These are phyloP conservation scores for Syrmaticus mikado DNA, from an alignment of 2,113 vertebrate genomes.

Conservation along the genomic window DNA sequence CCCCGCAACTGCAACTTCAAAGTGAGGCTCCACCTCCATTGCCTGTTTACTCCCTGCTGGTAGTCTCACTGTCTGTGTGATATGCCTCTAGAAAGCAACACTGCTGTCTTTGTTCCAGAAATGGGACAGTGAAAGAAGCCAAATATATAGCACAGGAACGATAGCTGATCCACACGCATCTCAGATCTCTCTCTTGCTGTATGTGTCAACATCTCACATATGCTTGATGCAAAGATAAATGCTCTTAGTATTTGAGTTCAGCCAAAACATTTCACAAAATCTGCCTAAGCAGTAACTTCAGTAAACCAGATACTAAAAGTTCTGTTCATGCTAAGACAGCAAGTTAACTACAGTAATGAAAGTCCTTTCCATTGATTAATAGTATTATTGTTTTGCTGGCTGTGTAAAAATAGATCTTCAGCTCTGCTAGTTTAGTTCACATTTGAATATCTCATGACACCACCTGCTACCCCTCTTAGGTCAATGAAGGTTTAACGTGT, in stretches of 20 bases:
- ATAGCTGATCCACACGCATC: neutral
- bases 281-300: neutral
- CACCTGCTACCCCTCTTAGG: neutral
- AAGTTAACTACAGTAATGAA: neutral
- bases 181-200: neutral
- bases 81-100: neutral
- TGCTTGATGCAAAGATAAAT: neutral
- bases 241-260: neutral
- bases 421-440: neutral
- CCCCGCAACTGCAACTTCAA: neutral
- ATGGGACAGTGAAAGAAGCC: accelerated
- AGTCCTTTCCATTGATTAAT: neutral
- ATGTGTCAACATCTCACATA: neutral
- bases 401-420: neutral
- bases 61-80: accelerated
- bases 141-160: neutral
- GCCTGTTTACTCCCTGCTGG: neutral
- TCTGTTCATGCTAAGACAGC: neutral
- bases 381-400: neutral
- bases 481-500: neutral
- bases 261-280: neutral
- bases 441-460: neutral
- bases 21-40: neutral
- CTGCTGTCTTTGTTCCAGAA: neutral
- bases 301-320: neutral